These are phyloP conservation scores for Rallus limicola DNA, from an alignment of 2,113 vertebrate species.

Conservation along the genomic window DNA sequence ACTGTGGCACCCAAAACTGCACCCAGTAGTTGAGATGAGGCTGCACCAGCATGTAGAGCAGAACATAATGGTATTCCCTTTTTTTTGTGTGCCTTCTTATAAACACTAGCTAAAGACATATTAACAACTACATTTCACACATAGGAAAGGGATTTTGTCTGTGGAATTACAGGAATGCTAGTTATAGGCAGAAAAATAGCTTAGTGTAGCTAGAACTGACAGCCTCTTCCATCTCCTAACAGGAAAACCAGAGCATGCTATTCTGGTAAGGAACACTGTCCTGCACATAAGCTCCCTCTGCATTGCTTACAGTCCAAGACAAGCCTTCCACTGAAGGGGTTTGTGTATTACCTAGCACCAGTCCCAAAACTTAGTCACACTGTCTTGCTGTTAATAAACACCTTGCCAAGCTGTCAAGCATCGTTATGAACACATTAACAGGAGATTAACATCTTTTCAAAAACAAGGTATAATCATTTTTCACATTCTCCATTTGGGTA, in stretches of 20 bases:
- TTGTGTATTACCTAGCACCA: background rate
- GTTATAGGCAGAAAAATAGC: background rate
- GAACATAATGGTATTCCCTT: background rate
- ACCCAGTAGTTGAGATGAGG: too few species aligned
- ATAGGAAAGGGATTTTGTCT: background rate
- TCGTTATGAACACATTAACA: background rate
- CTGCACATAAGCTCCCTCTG: background rate
- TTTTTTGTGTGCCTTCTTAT: background rate
- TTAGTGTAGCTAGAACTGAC: background rate
- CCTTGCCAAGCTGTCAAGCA: background rate
- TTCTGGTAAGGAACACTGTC: background rate
- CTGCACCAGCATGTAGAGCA: too few species aligned
- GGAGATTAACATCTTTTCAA: background rate
- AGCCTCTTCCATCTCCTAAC: background rate
- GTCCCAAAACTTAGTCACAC: background rate
- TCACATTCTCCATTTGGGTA: background rate
- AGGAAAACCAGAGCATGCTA: background rate
- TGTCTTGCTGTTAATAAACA: background rate
- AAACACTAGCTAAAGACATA: background rate
- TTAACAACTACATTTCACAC: background rate
- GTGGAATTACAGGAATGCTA: background rate
- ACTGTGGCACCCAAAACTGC: too few species aligned
- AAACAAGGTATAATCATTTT: background rate
- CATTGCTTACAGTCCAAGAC: background rate
- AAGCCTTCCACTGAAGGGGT: background rate